Evolutionary conservation across 2,888 invertebrate genomes (phyloP).

Genomic region (Petrophora chlorosata): DNA sequence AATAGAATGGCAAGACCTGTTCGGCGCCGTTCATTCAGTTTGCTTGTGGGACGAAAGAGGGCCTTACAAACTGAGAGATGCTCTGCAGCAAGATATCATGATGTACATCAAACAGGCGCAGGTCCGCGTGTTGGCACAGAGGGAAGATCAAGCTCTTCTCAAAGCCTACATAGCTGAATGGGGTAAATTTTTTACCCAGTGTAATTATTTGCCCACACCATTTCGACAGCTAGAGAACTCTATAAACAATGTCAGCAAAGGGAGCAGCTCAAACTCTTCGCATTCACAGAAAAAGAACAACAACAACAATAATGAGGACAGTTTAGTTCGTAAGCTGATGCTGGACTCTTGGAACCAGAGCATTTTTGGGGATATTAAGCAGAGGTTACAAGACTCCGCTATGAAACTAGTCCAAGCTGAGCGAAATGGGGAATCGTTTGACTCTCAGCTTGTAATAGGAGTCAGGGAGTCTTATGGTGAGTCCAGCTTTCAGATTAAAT

Average conservation of each 20-base stretch:
- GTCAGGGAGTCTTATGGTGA: conserved; percentile 98
- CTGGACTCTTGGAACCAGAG: conserved; percentile 99
- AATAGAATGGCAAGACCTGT: conserved; percentile 98
- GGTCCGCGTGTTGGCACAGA: conserved; percentile 93
- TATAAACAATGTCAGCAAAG: conserved; percentile 84
- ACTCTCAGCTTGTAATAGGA: conserved; percentile 98
- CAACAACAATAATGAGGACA: conserved; percentile 90
- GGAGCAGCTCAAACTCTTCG: conserved; percentile 64
- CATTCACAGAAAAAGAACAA: conserved; percentile 78
- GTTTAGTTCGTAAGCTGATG: conserved; percentile 97
- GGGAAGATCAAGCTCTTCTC: conserved; percentile 97
- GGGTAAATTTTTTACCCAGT: conserved; percentile 99
- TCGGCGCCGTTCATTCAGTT: conserved; percentile 97
- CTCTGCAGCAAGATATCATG: conserved; percentile 95
- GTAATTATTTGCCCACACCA: conserved; percentile 97
- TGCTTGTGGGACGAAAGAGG: conserved; percentile 99
- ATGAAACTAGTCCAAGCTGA: conserved; percentile 99
- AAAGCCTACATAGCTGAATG: conserved; percentile 99
- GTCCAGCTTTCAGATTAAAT: conserved; percentile 31
- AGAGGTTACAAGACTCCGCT: conserved; percentile 95
- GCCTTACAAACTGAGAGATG: conserved; percentile 92
- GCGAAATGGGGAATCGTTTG: conserved; percentile 98
- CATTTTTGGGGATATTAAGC: conserved; percentile 97
- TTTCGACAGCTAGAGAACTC: conserved; percentile 96
- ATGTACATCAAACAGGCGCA: conserved; percentile 97